These are phyloP conservation scores for Allophyes oxyacanthae DNA, from an alignment of 2,888 invertebrate species.

Conservation along the genomic window DNA sequence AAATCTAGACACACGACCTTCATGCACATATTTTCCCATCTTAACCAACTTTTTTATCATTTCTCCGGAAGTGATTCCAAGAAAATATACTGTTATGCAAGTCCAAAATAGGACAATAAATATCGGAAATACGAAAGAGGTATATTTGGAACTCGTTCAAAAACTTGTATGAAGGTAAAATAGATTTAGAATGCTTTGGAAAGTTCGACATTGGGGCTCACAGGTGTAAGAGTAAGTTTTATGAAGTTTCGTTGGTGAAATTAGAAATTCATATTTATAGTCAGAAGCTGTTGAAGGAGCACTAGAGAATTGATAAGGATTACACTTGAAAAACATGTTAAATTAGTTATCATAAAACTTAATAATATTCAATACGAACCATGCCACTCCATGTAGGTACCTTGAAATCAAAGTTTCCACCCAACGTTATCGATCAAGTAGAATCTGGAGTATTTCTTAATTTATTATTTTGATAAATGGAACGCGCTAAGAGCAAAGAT, in stretches of 20 bases:
- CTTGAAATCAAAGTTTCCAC: constrained; percentile 35
- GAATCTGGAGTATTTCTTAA: constrained; percentile 39
- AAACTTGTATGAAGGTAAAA: constrained; percentile 66
- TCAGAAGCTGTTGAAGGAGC: constrained; percentile 21
- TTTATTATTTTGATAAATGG: constrained; percentile 55
- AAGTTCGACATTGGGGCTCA: constrained; percentile 52
- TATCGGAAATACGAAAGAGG: constrained; percentile 64
- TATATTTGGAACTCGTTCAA: constrained; percentile 75
- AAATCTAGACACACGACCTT: neutral
- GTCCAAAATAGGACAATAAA: constrained; percentile 69
- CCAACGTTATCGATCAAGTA: constrained; percentile 42
- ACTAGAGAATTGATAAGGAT: constrained; percentile 26
- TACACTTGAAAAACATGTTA: constrained; percentile 24
- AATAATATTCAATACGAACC: constrained; percentile 10
- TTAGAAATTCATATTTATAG: constrained; percentile 58
- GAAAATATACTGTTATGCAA: constrained; percentile 49
- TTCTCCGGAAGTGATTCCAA: constrained; percentile 43
- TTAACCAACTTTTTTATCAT: constrained; percentile 36
- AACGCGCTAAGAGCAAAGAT: constrained; percentile 37
- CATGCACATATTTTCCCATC: constrained; percentile 17
- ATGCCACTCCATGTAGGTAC: constrained; percentile 20
- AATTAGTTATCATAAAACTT: constrained; percentile 17
- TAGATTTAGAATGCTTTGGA: constrained; percentile 65
- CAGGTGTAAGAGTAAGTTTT: constrained; percentile 67
- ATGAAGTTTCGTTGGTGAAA: constrained; percentile 61